Evolutionary conservation across 2,888 invertebrate genomes (phyloP), one percentile per base, ranked within the genome.

Genomic region (Euclidia mi): DNA sequence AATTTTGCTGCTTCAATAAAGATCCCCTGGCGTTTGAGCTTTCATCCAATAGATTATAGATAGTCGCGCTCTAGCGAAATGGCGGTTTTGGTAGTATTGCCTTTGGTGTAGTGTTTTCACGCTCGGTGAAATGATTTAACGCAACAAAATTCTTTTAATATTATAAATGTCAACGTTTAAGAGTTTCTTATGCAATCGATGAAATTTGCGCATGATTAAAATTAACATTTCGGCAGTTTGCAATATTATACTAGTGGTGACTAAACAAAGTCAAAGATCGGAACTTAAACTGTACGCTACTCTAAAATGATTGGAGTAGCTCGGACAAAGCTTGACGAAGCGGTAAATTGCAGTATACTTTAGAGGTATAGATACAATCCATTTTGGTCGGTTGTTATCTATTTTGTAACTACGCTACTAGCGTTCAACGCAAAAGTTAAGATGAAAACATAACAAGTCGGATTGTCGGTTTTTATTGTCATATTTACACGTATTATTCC

Each of bases 401-500:
- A 40, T 20, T 40, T 40, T 40, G 2, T 7, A 40, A n/a, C 12
- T 40, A 40, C 20, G 14, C 20, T 38, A n/a, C n/a, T n/a, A n/a
- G n/a, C n/a, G n/a, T n/a, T 38, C 17, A 10, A 15, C n/a, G 18
- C 18, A 40, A 7, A 40, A 20, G 20, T 40, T 48, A 43, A 29
- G 9, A 17, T 32, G 11, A 31, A 28, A 40, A 40, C 12, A 28
- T 34, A 25, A 15, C 45, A 29, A 43, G 28, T n/a, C 7, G 25
- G 45, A 25, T 28, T 28, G n/a, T 41, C 3, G 10, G 15, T 34
- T 3, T 52, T 52, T 25, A 18, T 52, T 41, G 28, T 52, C 45
- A 38, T 51, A 51, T 40, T 34, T 45, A 40, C 40, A 45, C 40
- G 45, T 45, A 34, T 45, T 15, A 15, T 14, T n/a, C 14, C 15